Evolutionary conservation across 1,140 invertebrate genomes (phyloP), one percentile per base, ranked within the genome.

Genomic region (Drosophila teissieri): DNA sequence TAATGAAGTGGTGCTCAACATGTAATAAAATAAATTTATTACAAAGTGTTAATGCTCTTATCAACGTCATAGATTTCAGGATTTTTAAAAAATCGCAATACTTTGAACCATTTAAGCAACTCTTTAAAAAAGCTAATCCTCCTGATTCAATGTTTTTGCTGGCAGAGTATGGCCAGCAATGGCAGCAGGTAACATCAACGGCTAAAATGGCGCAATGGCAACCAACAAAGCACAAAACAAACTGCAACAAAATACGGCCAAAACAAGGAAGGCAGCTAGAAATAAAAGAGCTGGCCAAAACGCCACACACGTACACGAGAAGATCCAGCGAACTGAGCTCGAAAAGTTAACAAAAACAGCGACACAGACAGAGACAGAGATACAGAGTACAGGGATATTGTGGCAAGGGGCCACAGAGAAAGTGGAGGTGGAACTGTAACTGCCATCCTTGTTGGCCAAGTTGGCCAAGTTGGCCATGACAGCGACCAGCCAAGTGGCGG

Each of bases 401-500:
- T 11, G 17, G 42, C 45, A 3, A 24, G 6, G 27, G 52, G 40
- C 34, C n/a, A 15, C 15, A 17, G 15, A 10, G 40, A n/a, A 42
- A 3, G 7, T 15, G 37, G 12, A 40, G n/a, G 4, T n/a, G 40
- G 40, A 24, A 24, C 24, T 31, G 31, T 7, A 45, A 45, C 48
- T 64, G 48, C 52, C 46, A 75, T 54, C 37, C 48, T 76, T 76
- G 73, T 76, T 61, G 60, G 73, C 67, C 61, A 63, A 31, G 27
- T 22, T 22, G 19, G 19, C 19, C 19, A 2, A 62, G 58, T 62
- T 62, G 60, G 62, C 67, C 64, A 56, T 76, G 73, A 79, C 80
- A 78, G 80, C 68, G 40, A 53, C 68, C 73, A 85, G 65, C 80
- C 76, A 84, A 84, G 80, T 85, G 81, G 67, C 58, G 77, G 73